These are phyloP conservation scores for Danionella cerebrum DNA, from an alignment of 2,113 vertebrate genomes.

Conservation along the genomic window DNA sequence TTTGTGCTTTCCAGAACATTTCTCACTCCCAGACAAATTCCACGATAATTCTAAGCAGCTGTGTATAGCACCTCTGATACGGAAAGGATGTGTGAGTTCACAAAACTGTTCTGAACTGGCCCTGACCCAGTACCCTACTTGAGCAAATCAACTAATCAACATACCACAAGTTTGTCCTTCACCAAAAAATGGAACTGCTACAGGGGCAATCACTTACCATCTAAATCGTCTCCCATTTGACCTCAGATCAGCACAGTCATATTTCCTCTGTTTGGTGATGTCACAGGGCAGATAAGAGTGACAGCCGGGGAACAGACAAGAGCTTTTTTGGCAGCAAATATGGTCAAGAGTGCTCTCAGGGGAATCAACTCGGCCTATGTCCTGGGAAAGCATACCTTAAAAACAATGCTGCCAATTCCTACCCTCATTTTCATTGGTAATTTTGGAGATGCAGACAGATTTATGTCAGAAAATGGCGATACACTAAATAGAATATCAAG, in stretches of 20 bases:
- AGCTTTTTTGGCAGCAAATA: constrained; percentile 16
- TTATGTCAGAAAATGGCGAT: not conserved
- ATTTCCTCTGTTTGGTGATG: constrained; percentile 21
- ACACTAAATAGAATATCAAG: not conserved
- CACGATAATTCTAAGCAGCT: constrained; percentile 40
- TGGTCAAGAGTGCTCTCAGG: constrained; percentile 16
- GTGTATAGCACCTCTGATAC: constrained; percentile 30
- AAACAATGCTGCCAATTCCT: constrained; percentile 5
- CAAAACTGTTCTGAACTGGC: constrained; percentile 6
- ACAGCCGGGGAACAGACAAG: constrained; percentile 9
- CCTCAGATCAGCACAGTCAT: constrained; percentile 2
- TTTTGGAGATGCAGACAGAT: not conserved
- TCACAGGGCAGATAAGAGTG: constrained; percentile 5
- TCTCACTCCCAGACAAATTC: constrained; percentile 38
- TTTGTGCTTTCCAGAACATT: constrained; percentile 33
- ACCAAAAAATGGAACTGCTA: not conserved
- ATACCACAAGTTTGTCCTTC: not conserved
- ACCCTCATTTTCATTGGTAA: not conserved
- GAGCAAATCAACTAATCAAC: not conserved
- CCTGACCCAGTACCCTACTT: constrained; percentile 2
- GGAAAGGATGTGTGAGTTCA: constrained; percentile 17
- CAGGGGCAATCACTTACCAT: not conserved
- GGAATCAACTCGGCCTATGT: constrained; percentile 3
- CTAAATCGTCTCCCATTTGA: not conserved
- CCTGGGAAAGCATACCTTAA: constrained; percentile 7